Evolutionary conservation across 2,888 invertebrate genomes (phyloP), one percentile per base, ranked within the genome.

Genomic region (Thecocarcelia acutangulata): DNA sequence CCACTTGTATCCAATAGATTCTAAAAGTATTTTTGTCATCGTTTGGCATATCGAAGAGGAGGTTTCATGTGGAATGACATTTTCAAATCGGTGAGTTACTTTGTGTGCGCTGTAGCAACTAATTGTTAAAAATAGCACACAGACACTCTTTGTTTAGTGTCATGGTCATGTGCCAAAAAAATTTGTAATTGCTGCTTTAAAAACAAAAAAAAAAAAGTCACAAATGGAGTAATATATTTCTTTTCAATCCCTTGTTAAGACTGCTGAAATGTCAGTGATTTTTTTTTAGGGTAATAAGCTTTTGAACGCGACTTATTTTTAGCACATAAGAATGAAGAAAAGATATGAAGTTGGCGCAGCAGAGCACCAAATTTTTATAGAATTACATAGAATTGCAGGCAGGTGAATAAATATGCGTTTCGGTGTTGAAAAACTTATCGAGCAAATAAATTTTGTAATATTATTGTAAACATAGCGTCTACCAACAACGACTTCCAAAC

Each of bases 151-250:
- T 52, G 44, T 72, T 52, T 59, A 66, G 68, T 50, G 77, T 73
- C 81, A 81, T 73, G 81, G 77, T 73, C 77, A 73, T 50, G 44
- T 80, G 68, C 48, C 69, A 70, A 54, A 74, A 80, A 19, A 64
- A 33, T 33, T 33, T 33, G 33, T 68, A 68, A 73, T 80, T 68
- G 33, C 48, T 68, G 70, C 37, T 68, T 52, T 48, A 50, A 61
- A 24, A 52, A 42, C 28, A 52, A 24, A 52, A 42, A 44, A 52
- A 40, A 12, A n/a, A 33, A 37, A 58, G 50, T 28, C 44, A 13
- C 50, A 50, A 48, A 64, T 52, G 15, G 46, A 75, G 42, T 17
- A 54, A 75, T n/a, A 28, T 11, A 15, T 28, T 54, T 9, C 28
- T 54, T 6, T 33, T 33, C 9, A 33, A 33, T 33, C 33, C 9